Base-by-base conservation (phyloP, 2,113 vertebrate genomes). In the Empidonax alnorum region DNA sequence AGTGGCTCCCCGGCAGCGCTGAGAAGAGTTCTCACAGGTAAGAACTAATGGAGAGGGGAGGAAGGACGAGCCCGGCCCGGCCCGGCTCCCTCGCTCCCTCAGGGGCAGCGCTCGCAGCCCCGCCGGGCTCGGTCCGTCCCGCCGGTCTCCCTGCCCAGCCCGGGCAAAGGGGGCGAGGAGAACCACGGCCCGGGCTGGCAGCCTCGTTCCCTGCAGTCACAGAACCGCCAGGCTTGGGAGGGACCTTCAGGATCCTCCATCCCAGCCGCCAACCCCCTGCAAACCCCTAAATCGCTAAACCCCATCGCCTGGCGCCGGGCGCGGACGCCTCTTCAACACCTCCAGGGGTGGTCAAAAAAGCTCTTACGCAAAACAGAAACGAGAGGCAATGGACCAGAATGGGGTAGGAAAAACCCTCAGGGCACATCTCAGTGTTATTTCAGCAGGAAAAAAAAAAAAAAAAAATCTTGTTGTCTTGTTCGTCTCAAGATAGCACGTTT, bases 121-220 rank as follows among this genome's bases (percentile, higher is more conserved):
- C 53, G 4, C 18, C 23, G 14, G 7, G 12, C 35, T 18, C 25
- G 25, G 31, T 31, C 28, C 12, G 20, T 9, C 9, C n/a, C 65
- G 44, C 20, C 21, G 8, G 14, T 23, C 49, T 14, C 24, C 8
- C 33, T 22, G 50, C 44, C 46, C 52, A 6, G 44, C 20, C 12
- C 25, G 33, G 58, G 41, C n/a, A 6, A 4, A 25, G 53, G 17
- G 19, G 7, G 31, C 10, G 30, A 35, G 25, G 7, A 61, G 41
- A 23, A 52, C 7, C 19, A 2, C 9, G 7, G 5, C 28, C 37
- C 8, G 14, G 20, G 33, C 23, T 4, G 30, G 27, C 37, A 13
- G 3, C 35, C 19, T 41, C 25, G 1, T 14, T 33, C n/a, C 17
- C 1, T 7, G 2, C 16, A 31, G 11, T 27, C 49, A 12, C 3